These are phyloP conservation scores for Actenoides lindsayi DNA, from an alignment of 2,113 vertebrate genomes.

Conservation along the genomic window DNA sequence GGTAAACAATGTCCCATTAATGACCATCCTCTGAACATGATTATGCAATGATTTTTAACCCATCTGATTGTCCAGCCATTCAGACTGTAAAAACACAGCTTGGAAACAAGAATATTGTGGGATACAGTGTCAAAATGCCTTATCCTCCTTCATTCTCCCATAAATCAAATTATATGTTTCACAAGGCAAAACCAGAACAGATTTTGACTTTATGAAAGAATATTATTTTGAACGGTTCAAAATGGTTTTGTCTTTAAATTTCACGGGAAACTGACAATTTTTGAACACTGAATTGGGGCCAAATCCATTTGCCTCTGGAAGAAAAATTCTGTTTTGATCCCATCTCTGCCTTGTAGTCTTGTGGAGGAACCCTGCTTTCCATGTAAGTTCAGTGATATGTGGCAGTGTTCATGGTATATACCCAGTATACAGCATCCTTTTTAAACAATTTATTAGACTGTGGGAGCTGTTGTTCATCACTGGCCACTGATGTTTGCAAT, in stretches of 20 bases:
- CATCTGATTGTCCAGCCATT: rapidly evolving
- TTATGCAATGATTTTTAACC: neutral
- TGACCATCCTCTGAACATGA: neutral
- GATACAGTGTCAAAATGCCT: neutral
- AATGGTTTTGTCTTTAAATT: neutral
- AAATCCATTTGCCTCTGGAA: neutral
- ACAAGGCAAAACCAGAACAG: neutral
- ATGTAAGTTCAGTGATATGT: rapidly evolving
- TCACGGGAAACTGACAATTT: neutral
- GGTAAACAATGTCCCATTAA: neutral
- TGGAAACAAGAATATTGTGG: neutral
- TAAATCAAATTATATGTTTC: neutral
- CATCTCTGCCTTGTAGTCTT: neutral
- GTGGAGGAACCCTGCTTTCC: neutral
- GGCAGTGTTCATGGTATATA: neutral
- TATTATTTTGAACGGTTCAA: neutral
- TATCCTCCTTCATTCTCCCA: neutral
- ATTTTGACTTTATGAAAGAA: neutral
- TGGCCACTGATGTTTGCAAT: neutral
- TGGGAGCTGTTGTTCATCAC: neutral
- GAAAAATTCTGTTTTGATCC: neutral
- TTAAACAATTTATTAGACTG: neutral
- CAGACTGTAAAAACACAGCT: neutral
- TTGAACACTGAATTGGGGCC: neutral
- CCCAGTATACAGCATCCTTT: neutral